Conservation (phyloP, 2,888 invertebrate species). For the Caenorhabditis sp. region DNA sequence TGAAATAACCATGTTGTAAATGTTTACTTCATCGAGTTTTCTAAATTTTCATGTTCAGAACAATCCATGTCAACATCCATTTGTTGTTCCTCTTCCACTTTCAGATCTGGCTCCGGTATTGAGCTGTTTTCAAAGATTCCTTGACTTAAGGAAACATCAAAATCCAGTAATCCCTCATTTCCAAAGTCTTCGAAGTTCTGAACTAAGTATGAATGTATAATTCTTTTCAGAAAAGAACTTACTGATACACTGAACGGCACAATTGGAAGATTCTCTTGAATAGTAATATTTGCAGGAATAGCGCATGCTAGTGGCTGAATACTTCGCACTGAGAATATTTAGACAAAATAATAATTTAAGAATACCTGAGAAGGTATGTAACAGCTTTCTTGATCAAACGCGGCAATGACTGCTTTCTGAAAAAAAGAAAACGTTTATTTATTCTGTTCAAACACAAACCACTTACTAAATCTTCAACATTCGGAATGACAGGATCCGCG, state of each 20-base stretch:
- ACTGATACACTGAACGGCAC: background rate
- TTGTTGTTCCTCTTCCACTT: background rate
- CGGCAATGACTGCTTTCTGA: background rate
- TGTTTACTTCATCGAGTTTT: too few relatives aligned
- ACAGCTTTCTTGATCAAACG: background rate
- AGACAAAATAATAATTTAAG: background rate
- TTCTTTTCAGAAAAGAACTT: background rate
- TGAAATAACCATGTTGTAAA: too few relatives aligned
- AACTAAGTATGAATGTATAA: background rate
- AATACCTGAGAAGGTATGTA: background rate
- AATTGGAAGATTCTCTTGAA: background rate
- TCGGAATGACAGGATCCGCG: background rate
- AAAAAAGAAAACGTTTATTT: background rate
- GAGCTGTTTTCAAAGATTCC: background rate
- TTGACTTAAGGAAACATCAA: background rate
- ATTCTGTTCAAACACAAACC: background rate
- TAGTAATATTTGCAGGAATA: background rate
- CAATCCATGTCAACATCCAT: too few relatives aligned
- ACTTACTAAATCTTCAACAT: background rate
- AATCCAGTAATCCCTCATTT: background rate
- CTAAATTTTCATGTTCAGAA: too few relatives aligned
- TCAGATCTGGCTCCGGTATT: background rate
- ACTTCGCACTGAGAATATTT: background rate
- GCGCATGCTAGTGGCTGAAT: background rate
- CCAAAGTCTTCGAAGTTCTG: slow-evolving; percentile 1